A percentile compares a stretch with the other conserved stretches of the same genome.
Conservation (phyloP, 23 tunicate species). For the Trididemnum clinides region DNA sequence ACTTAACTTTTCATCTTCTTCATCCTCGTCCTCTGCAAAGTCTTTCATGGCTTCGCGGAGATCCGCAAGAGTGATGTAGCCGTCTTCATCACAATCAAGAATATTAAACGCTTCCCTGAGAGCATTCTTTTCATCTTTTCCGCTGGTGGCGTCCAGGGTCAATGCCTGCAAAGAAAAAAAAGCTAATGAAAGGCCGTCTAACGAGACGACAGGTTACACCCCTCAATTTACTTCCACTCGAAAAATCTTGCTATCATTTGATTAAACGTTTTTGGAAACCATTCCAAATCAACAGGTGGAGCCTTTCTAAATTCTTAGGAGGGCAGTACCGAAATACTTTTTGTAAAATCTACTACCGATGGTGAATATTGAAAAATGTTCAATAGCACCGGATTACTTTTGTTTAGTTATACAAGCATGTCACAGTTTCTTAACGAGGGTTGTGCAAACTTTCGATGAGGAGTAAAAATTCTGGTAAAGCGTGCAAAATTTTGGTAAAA, state of each 20-base stretch:
- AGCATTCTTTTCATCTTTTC: constrained; percentile 40
- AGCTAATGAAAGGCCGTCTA: too few relatives aligned
- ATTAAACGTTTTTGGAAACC: not conserved
- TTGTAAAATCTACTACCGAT: too few relatives aligned
- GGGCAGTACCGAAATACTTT: too few relatives aligned
- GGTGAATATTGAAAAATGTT: too few relatives aligned
- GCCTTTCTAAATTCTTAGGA: too few relatives aligned
- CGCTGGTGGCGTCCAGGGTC: not conserved
- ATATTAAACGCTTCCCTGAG: constrained; percentile 87
- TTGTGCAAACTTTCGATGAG: too few relatives aligned
- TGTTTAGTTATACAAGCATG: too few relatives aligned
- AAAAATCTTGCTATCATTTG: not conserved
- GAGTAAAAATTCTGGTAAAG: too few relatives aligned
- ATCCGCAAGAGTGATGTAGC: constrained; percentile 82
- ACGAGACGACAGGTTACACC: not conserved
- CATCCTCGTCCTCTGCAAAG: constrained; percentile 53
- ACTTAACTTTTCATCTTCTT: constrained; percentile 22
- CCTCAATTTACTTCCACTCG: not conserved
- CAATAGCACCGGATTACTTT: too few relatives aligned
- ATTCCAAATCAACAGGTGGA: not conserved
- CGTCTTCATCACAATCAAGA: constrained; percentile 91
- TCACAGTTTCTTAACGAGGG: too few relatives aligned
- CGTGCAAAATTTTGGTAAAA: too few relatives aligned
- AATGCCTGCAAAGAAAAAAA: too few relatives aligned
- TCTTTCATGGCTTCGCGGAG: constrained; percentile 46